Evolutionary conservation across 1,140 invertebrate species (phyloP), one percentile per base, ranked within the genome.

Genomic region (Heliothis virescens): DNA sequence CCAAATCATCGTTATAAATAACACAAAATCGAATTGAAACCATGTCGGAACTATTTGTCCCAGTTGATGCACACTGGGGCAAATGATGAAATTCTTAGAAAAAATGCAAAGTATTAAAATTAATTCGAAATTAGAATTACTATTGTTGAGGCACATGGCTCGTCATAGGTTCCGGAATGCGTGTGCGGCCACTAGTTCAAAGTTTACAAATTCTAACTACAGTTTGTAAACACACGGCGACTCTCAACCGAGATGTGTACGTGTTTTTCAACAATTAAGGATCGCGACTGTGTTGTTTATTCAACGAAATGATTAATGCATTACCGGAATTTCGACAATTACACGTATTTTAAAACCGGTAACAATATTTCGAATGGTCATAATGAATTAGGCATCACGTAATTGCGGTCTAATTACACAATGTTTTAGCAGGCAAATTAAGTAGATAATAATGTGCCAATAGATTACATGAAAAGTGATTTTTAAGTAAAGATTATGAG

Each of bases 211-310:
- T 82, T 75, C 16, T 21, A 57, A 16, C 21, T 41, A 69, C 55
- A 83, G 86, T 89, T 91, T 86, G 81, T 87, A 90, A 91, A 90
- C 85, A 86, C n/a, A 41, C 83, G 48, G 63, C 29, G 80, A 83
- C 80, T 86, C 65, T 79, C 67, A 86, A 87, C 85, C 67, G 84
- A 85, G 87, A 89, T 85, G 84, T 83, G 82, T 82, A 86, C 79
- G 74, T 90, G 85, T 89, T 90, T 89, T 89, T 83, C 81, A 89
- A 87, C 80, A 87, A 82, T 67, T 71, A 60, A 29, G 67, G 52
- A 60, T 62, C 21, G 67, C 48, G 41, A 55, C 10, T 59, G 9
- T 71, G 12, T 62, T 48, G 34, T 79, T 76, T 57, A 18, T 34
- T 57, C 29, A 55, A 52, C 50, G 18, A 11, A 21, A 11, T 52